Percentiles rank a stretch among this genome's conserved stretches.
Evolutionary conservation across 2,888 invertebrate species (phyloP).

Genomic region (Acanthosepion pharaonis): DNA sequence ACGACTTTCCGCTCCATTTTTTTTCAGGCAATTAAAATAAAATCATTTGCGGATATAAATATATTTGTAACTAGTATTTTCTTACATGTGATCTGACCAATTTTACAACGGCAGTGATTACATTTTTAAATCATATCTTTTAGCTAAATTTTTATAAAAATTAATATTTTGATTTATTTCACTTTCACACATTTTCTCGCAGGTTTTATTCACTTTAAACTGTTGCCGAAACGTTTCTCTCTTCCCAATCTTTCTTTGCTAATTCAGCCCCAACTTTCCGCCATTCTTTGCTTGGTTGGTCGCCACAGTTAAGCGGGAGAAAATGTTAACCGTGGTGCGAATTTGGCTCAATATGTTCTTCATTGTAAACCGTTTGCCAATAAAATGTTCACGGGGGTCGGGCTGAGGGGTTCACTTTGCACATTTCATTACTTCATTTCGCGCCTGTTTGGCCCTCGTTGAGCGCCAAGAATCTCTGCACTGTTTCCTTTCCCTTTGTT

Average conservation of each 20-base stretch:
- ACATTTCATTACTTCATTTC: conserved; percentile 33
- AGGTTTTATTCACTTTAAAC: too few relatives aligned
- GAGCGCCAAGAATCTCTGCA: background rate
- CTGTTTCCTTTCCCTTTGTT: background rate
- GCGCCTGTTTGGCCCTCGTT: background rate
- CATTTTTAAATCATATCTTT: too few relatives aligned
- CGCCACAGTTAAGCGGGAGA: background rate
- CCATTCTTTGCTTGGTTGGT: background rate
- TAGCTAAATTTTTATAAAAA: too few relatives aligned
- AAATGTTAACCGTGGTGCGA: too few relatives aligned
- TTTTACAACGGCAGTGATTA: too few relatives aligned
- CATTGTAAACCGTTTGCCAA: background rate
- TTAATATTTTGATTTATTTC: too few relatives aligned
- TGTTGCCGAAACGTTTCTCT: background rate
- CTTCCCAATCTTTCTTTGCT: background rate
- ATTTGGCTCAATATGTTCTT: conserved; percentile 33
- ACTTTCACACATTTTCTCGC: too few relatives aligned
- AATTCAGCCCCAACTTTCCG: background rate
- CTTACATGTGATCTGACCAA: too few relatives aligned
- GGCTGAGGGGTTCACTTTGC: background rate
- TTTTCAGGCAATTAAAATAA: too few relatives aligned
- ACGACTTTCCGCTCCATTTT: too few relatives aligned
- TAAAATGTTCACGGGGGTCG: background rate
- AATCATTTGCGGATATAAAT: too few relatives aligned
- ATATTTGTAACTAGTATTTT: too few relatives aligned